Evolutionary conservation across 2,888 invertebrate genomes (phyloP).

Genomic region (Leptopterna dolabrata): DNA sequence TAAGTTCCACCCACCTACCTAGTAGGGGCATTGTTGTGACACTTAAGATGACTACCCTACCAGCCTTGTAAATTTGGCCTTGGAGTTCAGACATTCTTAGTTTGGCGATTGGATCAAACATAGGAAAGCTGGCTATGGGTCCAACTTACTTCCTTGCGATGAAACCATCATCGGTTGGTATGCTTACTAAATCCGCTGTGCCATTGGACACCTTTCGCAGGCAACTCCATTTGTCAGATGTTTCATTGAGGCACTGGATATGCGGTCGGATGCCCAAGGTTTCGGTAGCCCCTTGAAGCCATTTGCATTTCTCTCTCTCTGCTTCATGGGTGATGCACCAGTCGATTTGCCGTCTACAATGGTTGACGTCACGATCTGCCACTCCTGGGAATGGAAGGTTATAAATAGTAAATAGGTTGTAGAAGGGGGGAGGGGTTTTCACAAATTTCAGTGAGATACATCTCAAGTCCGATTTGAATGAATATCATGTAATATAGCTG

Average conservation of each 20-base stretch:
- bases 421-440: too few relatives aligned
- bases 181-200: constrained; percentile 72
- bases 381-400: constrained; percentile 25
- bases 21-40: too few relatives aligned
- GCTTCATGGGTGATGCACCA: constrained; percentile 73
- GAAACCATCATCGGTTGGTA: constrained; percentile 75
- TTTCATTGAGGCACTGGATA: constrained; percentile 70
- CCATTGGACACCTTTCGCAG: constrained; percentile 70
- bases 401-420: not conserved
- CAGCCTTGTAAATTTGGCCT: too few relatives aligned
- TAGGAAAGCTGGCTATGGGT: too few relatives aligned
- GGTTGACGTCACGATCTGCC: constrained; percentile 62
- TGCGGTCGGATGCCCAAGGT: constrained; percentile 73
- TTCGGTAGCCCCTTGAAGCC: constrained; percentile 71
- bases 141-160: constrained; percentile 73
- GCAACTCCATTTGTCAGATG: constrained; percentile 69
- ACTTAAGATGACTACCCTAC: too few relatives aligned
- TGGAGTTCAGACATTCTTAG: too few relatives aligned
- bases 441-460: too few relatives aligned
- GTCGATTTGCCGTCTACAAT: constrained; percentile 66
- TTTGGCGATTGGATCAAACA: too few relatives aligned
- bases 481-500: too few relatives aligned
- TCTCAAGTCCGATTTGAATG: too few relatives aligned
- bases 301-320: constrained; percentile 74
- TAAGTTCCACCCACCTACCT: too few relatives aligned